phyloP scores from a whole-genome alignment of 2,113 vertebrate species.

The Onychostruthus taczanowskii region DNA sequence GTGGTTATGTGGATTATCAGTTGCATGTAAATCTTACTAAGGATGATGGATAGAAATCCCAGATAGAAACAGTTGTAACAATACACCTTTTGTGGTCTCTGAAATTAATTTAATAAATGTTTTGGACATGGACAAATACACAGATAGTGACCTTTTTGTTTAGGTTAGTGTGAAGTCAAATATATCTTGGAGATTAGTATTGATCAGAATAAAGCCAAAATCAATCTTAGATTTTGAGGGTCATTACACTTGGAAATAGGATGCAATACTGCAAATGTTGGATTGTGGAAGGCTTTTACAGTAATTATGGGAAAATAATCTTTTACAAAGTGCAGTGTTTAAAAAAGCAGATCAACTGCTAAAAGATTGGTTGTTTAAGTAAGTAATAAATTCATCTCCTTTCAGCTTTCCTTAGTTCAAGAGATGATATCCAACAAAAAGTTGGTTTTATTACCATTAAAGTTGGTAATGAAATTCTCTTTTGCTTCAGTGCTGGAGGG shows the following conservation, averaged over 20 bases:
- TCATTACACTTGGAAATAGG: slow-evolving; percentile 63
- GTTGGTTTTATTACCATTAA: not conserved
- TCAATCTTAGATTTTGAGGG: slow-evolving; percentile 65
- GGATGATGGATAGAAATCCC: slow-evolving; percentile 1
- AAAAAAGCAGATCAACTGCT: not conserved
- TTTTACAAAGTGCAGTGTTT: not conserved
- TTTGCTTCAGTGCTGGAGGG: not conserved
- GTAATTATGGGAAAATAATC: not conserved
- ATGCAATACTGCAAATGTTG: slow-evolving; percentile 14
- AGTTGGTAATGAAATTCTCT: not conserved
- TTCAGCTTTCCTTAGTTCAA: not conserved
- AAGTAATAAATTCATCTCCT: not conserved
- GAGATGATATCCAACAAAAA: not conserved
- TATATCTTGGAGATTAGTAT: slow-evolving; percentile 65
- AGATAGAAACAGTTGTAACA: not conserved
- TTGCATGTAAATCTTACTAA: not conserved
- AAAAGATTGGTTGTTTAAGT: not conserved
- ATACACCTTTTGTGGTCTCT: slow-evolving; percentile 15
- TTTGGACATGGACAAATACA: slow-evolving; percentile 50
- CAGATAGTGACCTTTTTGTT: slow-evolving; percentile 52
- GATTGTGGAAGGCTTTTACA: not conserved
- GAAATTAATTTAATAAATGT: slow-evolving; percentile 51
- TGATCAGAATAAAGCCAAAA: slow-evolving; percentile 56
- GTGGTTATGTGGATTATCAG: slow-evolving; percentile 4
- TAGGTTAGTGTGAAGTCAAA: slow-evolving; percentile 60